These are phyloP conservation scores for Zapornia atra DNA, from an alignment of 2,113 vertebrate species.

Conservation along the genomic window DNA sequence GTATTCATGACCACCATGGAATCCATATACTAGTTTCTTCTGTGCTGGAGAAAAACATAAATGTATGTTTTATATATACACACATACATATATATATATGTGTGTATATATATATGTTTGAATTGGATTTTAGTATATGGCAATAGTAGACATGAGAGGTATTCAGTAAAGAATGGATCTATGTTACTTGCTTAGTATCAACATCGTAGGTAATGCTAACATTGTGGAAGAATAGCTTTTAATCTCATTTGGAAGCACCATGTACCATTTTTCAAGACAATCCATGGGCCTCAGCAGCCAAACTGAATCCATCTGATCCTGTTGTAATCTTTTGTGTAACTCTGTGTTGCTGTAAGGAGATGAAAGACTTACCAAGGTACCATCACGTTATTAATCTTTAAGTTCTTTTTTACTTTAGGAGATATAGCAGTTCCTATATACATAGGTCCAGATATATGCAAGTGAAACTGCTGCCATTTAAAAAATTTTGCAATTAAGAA, in stretches of 20 bases:
- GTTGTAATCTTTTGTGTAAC: background rate
- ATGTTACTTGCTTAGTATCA: background rate
- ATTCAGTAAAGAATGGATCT: background rate
- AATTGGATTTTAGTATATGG: background rate
- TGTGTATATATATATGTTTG: background rate
- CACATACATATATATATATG: background rate
- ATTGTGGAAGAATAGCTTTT: background rate
- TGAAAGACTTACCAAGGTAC: background rate
- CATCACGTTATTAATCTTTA: background rate
- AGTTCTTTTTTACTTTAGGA: background rate
- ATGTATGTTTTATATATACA: background rate
- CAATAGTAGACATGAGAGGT: background rate
- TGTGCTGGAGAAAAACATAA: background rate
- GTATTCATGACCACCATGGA: background rate
- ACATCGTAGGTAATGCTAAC: background rate
- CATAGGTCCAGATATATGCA: background rate
- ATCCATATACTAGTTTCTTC: background rate
- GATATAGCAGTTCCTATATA: background rate
- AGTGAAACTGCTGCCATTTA: background rate
- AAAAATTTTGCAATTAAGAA: background rate
- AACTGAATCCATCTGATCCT: background rate
- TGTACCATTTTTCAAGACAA: background rate
- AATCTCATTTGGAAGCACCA: background rate
- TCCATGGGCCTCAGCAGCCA: background rate
- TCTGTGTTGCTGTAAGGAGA: background rate